Evolutionary conservation across 2,888 invertebrate genomes (phyloP).

Genomic region (Scaptomyza tumidula): DNA sequence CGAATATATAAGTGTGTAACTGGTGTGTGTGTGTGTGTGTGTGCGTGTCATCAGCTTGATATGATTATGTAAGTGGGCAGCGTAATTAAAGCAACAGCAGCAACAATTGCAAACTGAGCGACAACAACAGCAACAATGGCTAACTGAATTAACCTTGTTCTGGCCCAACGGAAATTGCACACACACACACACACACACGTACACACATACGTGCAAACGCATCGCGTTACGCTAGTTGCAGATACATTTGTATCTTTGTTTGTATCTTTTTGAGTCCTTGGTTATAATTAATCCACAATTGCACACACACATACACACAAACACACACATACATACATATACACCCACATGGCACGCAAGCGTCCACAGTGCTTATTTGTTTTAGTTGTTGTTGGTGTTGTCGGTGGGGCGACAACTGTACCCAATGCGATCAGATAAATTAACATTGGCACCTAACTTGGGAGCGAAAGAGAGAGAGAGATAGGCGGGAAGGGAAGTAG

Average conservation of each 20-base stretch:
- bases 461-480: background rate
- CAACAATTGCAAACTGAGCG: constrained; percentile 20
- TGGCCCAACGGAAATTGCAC: constrained; percentile 70
- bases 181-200: constrained; percentile 56
- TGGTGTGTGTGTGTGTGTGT: constrained; percentile 30
- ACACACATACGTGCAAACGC: constrained; percentile 38
- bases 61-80: constrained; percentile 67
- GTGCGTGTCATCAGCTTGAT: constrained; percentile 61
- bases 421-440: constrained; percentile 64
- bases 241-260: constrained; percentile 72
- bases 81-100: constrained; percentile 57
- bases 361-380: constrained; percentile 26
- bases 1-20: background rate
- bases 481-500: background rate
- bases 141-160: constrained; percentile 79
- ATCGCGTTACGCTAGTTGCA: constrained; percentile 30
- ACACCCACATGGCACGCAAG: constrained; percentile 59
- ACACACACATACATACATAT: constrained; percentile 15
- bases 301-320: constrained; percentile 51
- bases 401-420: constrained; percentile 52
- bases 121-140: constrained; percentile 54
- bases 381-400: background rate
- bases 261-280: constrained; percentile 76
- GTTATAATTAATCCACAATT: constrained; percentile 79
- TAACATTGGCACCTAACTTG: constrained; percentile 61